Evolutionary conservation across 1,140 invertebrate genomes (phyloP), one percentile per base, ranked within the genome.

Genomic region (Ylistrum balloti): DNA sequence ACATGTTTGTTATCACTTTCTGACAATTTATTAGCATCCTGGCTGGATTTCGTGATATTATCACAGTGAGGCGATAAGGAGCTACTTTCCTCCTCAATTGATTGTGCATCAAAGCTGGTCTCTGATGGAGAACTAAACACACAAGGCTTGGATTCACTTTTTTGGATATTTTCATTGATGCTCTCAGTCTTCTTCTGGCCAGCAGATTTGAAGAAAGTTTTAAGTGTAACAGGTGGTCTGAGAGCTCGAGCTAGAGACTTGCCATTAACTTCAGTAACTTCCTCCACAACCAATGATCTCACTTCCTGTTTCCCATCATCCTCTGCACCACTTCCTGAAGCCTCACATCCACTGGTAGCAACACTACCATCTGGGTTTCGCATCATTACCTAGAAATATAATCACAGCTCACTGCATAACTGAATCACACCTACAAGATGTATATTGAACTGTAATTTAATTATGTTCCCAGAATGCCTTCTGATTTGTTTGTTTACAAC

Each of bases 171-270:
- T 13, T 38, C 35, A 38, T 13, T 7, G 35, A 38, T 45, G 22
- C 9, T 90, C 34, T 28, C 86, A 74, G 33, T 34, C 48, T 28
- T 33, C 86, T 45, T 38, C 15, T 41, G 74, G 33, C 32, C 88
- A 17, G 91, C 88, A 35, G 94, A 90, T 93, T 95, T 95, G 89
- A 96, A 96, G 90, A 95, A 96, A 34, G 90, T 94, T 89, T 93
- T 94, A 20, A 96, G 94, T 11, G 95, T 96, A 1, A 95, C 91
- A 33, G 94, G 95, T 28, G 95, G 95, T 56, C 90, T 92, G 13
- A 94, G 41, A n/a, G 95, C 95, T 38, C 93, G 93, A 35, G 88
- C 56, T 32, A 92, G 87, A 88, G 91, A 94, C 91, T 94, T 95
- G 11, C 87, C 85, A 34, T 93, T 93, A 15, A 96, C 94, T 33